Conservation (phyloP, 2,113 vertebrate genomes). For the Anhinga rufa region DNA sequence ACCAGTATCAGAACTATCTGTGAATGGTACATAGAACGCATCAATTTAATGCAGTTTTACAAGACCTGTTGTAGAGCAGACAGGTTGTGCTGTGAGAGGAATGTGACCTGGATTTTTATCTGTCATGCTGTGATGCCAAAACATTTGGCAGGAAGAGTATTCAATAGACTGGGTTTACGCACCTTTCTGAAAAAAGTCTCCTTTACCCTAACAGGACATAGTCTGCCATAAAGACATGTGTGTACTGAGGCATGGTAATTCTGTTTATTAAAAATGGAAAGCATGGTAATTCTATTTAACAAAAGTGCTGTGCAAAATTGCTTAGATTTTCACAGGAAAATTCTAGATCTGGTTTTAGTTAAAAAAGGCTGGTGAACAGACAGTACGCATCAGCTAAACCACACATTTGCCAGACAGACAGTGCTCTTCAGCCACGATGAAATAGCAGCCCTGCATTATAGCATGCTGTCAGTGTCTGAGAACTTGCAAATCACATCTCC, state of each 20-base stretch:
- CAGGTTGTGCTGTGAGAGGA: not conserved
- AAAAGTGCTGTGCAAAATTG: not conserved
- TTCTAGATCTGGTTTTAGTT: not conserved
- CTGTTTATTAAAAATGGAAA: not conserved
- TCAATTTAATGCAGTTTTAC: not conserved
- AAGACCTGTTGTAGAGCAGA: not conserved
- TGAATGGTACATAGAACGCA: not conserved
- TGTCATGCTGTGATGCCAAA: not conserved
- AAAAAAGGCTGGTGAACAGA: not conserved
- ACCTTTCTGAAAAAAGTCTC: not conserved
- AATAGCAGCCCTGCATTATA: not conserved
- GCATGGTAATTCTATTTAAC: not conserved
- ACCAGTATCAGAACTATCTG: not conserved
- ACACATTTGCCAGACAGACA: not conserved
- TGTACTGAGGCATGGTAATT: not conserved
- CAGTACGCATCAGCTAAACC: not conserved
- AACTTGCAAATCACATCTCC: not conserved
- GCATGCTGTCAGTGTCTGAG: not conserved
- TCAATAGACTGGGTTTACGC: not conserved
- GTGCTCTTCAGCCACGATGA: not conserved
- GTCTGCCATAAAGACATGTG: not conserved
- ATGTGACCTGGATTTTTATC: not conserved
- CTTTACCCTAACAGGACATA: not conserved
- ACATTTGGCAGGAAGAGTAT: not conserved
- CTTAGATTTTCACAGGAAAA: not conserved